Percentiles rank a stretch among this genome's conserved stretches.
These are phyloP conservation scores for Amblyteles armatorius DNA, from an alignment of 2,888 invertebrate genomes.

Conservation along the genomic window DNA sequence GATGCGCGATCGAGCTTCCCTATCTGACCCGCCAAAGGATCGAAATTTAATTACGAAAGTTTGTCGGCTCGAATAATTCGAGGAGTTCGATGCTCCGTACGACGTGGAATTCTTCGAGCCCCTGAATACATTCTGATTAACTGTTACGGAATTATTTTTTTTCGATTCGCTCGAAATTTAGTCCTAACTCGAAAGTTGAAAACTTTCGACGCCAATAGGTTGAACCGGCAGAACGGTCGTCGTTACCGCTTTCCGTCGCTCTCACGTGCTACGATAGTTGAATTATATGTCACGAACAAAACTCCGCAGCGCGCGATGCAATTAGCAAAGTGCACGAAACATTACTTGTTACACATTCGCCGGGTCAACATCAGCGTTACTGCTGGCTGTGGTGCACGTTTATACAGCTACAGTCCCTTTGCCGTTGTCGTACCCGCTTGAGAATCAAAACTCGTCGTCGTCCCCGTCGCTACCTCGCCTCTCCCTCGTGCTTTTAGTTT, in stretches of 20 bases:
- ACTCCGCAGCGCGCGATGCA: conserved; percentile 67
- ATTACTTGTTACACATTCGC: conserved; percentile 70
- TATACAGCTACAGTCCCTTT: conserved; percentile 9
- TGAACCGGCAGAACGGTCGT: not conserved
- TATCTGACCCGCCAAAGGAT: conserved; percentile 14
- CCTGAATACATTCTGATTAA: not conserved
- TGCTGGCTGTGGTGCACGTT: not conserved
- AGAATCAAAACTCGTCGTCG: conserved; percentile 43
- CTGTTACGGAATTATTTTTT: not conserved
- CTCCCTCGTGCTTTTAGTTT: conserved; percentile 23
- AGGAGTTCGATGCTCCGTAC: not conserved
- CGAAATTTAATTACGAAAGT: conserved; percentile 60
- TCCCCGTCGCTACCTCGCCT: not conserved
- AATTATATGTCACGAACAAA: conserved; percentile 20
- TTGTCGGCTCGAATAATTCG: not conserved
- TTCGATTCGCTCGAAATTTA: not conserved
- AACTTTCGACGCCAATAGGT: not conserved
- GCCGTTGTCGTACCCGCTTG: conserved; percentile 16
- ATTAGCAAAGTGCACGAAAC: conserved; percentile 75
- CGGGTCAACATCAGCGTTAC: conserved; percentile 31
- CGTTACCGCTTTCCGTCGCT: conserved; percentile 3
- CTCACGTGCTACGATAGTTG: conserved; percentile 11
- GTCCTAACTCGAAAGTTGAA: not conserved
- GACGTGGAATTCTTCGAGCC: not conserved
- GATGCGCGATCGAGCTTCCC: not conserved